A percentile compares a stretch with the other conserved stretches of the same genome.
Conservation (phyloP, 2,797 vertebrate species). For the Pangasius larnaudii region DNA sequence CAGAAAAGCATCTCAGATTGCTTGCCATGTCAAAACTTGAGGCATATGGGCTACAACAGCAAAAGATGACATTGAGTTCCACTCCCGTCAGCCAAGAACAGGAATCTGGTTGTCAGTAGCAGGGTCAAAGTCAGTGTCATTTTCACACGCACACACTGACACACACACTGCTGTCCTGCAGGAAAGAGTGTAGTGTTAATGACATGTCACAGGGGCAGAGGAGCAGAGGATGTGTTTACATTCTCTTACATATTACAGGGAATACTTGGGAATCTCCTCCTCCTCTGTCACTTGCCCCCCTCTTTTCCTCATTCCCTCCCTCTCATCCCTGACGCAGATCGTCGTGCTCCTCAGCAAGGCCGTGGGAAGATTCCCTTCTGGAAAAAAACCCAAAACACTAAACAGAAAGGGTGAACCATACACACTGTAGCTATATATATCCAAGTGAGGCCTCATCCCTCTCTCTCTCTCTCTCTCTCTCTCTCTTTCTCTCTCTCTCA, state of each 20-base stretch:
- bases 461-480: neutral
- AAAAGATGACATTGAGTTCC: neutral
- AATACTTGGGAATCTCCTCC: slow-evolving; percentile 14
- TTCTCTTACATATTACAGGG: slow-evolving; percentile 2
- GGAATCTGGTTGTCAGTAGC: neutral
- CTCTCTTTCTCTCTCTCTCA: neutral
- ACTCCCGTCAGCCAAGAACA: neutral
- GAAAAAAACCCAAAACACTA: slow-evolving; percentile 45
- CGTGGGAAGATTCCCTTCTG: slow-evolving; percentile 57
- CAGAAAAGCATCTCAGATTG: neutral
- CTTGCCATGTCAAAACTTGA: neutral
- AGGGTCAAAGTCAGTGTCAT: neutral
- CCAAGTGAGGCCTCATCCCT: slow-evolving; percentile 19
- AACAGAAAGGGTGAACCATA: slow-evolving; percentile 52
- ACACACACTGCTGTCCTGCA: neutral
- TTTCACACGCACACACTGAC: neutral
- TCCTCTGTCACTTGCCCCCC: neutral
- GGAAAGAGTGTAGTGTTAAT: neutral
- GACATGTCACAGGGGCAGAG: neutral
- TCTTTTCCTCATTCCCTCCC: neutral
- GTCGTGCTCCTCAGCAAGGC: slow-evolving; percentile 4
- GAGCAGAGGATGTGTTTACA: neutral
- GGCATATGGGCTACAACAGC: neutral
- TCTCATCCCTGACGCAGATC: slow-evolving; percentile 12
- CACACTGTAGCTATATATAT: slow-evolving; percentile 51